phyloP scores from a whole-genome alignment of 1,140 invertebrate genomes.

The Pseudoatta argentina region DNA sequence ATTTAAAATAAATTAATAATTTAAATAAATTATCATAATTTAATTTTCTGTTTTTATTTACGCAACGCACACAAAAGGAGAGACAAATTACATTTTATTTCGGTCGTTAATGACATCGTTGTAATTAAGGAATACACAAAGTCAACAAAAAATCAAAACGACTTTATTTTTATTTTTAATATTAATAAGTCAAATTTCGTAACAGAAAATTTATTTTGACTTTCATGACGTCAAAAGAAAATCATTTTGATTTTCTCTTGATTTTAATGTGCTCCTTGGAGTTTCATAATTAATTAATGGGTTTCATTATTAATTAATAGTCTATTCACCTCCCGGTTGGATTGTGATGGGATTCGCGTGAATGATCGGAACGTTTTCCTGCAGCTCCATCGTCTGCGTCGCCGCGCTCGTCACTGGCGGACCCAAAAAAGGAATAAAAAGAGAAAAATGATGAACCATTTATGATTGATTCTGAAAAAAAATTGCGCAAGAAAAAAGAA shows the following conservation, averaged over 20 bases:
- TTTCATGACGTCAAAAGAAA: no score
- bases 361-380: conserved; percentile 6
- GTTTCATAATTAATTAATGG: neutral
- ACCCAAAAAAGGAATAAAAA: neutral
- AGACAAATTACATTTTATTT: no score
- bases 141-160: no score
- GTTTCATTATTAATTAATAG: neutral
- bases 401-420: neutral
- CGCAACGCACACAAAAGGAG: neutral
- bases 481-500: neutral
- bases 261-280: no score
- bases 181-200: no score
- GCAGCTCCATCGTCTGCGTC: conserved; percentile 49
- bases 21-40: neutral
- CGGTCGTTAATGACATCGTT: no score
- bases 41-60: neutral
- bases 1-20: no score
- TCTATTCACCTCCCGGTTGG: conserved; percentile 67
- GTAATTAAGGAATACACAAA: no score
- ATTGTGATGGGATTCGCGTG: conserved; percentile 62
- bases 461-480: neutral
- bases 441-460: neutral
- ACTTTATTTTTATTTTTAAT: no score
- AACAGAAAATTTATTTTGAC: no score
- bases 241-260: no score